Base-by-base conservation (phyloP, 2,888 invertebrate genomes). In the Sacculina carcini region DNA sequence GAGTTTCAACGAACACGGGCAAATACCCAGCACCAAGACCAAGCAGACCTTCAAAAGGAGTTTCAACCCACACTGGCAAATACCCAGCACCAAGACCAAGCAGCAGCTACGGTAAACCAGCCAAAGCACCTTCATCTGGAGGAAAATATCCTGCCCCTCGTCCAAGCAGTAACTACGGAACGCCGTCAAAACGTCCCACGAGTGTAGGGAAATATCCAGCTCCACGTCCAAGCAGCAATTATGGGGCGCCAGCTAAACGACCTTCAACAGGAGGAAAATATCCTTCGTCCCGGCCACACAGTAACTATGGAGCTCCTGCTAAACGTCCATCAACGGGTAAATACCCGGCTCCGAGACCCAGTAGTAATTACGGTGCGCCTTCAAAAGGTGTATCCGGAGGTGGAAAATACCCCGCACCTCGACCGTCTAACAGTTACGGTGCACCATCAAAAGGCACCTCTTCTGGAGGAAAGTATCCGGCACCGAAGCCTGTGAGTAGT, bases 331-430 rank as follows among this genome's bases (percentile, higher is more conserved):
- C 52, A 12, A 55, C 55, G 50, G 51, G 44, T 16, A 51, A 50
- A 24, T 53, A 49, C 16, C 34, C 40, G 12, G 36, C 52, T 16
- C 29, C 31, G 14, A 10, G 39, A n/a, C 53, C 54, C 32, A 53
- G 53, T 19, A 50, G 53, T 12, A 52, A 55, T 23, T 58, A 55
- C 36, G 55, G 51, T 16, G 38, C 56, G 9, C 54, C 57, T 10
- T 53, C 49, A 21, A 49, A 51, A 5, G 32, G 32, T n/a, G 14
- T 14, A 4, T 12, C 14, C 32, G 28, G 28, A n/a, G 4, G 29
- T 28, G 44, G 44, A 29, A n/a, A n/a, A 5, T 44, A 44, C 44
- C 44, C 44, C 6, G 44, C 44, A 3, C 28, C 44, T 1, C 40
- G 5, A 1, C 40, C 40, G 1, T 14, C n/a, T n/a, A 34, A 53